These are phyloP conservation scores for Psophia crepitans DNA, from an alignment of 2,113 vertebrate genomes.

Conservation along the genomic window DNA sequence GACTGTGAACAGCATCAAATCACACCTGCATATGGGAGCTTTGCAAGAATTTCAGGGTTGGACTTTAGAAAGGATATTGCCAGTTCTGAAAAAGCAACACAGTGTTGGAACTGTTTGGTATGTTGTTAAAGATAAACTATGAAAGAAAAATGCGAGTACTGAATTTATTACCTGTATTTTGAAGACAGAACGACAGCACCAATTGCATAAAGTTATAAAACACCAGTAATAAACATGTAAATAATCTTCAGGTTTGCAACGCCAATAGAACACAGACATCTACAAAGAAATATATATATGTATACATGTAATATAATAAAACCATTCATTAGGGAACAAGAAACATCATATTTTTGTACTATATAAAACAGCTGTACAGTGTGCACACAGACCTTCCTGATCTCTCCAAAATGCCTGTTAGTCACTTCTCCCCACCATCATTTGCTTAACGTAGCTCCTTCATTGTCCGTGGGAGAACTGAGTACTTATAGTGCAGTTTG, in stretches of 20 bases:
- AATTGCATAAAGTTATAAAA: conserved; percentile 73
- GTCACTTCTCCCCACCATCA: background rate
- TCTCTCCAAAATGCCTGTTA: conserved; percentile 16
- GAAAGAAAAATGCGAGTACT: conserved; percentile 27
- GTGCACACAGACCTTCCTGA: background rate
- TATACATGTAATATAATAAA: conserved; percentile 23
- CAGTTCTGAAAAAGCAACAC: background rate
- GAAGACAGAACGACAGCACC: conserved; percentile 76
- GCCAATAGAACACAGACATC: conserved; percentile 47
- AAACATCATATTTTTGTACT: background rate
- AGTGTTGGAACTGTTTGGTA: background rate
- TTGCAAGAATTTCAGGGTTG: background rate
- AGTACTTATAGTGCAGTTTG: conserved; percentile 33
- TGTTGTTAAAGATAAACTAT: background rate
- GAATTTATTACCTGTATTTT: conserved; percentile 63
- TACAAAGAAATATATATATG: conserved; percentile 55
- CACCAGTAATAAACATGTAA: conserved; percentile 66
- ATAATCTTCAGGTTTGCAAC: conserved; percentile 27
- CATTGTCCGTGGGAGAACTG: background rate
- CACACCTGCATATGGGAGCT: background rate
- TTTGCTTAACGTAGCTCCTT: background rate
- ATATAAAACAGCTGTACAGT: conserved; percentile 54
- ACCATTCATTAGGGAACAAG: conserved; percentile 15
- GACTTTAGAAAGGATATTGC: background rate
- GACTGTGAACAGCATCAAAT: background rate